phyloP scores from a whole-genome alignment of 2,888 invertebrate species.

The Nephrotoma appendiculata region DNA sequence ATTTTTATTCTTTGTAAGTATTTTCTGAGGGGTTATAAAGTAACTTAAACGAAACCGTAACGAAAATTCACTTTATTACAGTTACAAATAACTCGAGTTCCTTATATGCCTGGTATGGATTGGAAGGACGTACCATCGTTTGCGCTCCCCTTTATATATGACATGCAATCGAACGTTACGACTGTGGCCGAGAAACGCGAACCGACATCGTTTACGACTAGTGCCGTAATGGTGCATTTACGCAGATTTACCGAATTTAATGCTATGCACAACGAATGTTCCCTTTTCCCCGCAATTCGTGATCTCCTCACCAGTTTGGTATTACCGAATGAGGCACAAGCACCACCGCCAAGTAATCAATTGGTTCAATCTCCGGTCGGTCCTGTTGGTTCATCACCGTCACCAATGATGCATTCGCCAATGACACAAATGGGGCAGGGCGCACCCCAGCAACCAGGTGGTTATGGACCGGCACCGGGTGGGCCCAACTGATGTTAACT shows the following conservation, averaged over 20 bases:
- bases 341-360: conserved; percentile 27
- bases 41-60: neutral
- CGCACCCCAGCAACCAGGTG: conserved; percentile 18
- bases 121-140: conserved; percentile 55
- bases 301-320: conserved; percentile 75
- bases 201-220: conserved; percentile 42
- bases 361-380: conserved; percentile 34
- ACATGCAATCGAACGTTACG: conserved; percentile 71
- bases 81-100: conserved; percentile 61
- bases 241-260: conserved; percentile 64
- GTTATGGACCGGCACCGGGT: conserved; percentile 18
- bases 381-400: conserved; percentile 31
- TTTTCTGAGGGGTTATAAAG: conserved; percentile 1
- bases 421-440: conserved; percentile 34
- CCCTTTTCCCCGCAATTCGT: conserved; percentile 79
- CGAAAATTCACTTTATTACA: conserved; percentile 23
- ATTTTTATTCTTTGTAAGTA: conserved; percentile 81
- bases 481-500: conserved; percentile 24
- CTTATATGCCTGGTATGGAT: conserved; percentile 42
- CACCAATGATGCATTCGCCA: conserved; percentile 43
- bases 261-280: conserved; percentile 61
- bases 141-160: conserved; percentile 81
- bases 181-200: conserved; percentile 76
- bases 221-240: conserved; percentile 47
- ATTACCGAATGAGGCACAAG: conserved; percentile 62